These are phyloP conservation scores for Bradypodion pumilum DNA, from an alignment of 2,797 vertebrate genomes.

Conservation along the genomic window DNA sequence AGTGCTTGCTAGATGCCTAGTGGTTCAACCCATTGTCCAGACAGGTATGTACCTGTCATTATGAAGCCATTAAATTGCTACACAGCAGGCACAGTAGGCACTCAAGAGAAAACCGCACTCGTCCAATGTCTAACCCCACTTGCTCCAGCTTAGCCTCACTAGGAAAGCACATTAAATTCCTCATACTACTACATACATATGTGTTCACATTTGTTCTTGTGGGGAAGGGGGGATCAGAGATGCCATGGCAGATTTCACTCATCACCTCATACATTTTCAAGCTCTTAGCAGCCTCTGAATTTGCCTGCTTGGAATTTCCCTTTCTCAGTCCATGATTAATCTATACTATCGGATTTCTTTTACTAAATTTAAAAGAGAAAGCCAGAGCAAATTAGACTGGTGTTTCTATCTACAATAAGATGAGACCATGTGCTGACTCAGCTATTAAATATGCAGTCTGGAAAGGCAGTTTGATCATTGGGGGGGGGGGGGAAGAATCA, in stretches of 20 bases:
- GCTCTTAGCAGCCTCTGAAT: neutral
- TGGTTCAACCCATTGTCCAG: neutral
- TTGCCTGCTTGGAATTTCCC: too few relatives aligned
- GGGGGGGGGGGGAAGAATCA: neutral
- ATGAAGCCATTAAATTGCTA: conserved; percentile 21
- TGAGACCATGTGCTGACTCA: conserved; percentile 11
- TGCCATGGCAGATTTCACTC: neutral
- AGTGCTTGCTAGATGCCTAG: conserved; percentile 44
- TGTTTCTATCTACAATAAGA: neutral
- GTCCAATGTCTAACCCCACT: conserved; percentile 23
- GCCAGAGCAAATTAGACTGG: neutral
- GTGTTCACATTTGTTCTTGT: neutral
- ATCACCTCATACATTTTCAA: neutral
- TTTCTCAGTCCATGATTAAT: neutral
- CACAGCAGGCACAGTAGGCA: neutral
- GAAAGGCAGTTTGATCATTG: conserved; percentile 9
- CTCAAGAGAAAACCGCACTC: neutral
- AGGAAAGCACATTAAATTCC: neutral
- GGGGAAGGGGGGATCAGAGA: neutral
- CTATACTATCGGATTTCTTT: neutral
- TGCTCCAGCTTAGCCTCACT: neutral
- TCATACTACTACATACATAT: neutral
- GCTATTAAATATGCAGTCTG: conserved; percentile 2
- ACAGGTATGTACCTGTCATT: conserved; percentile 6
- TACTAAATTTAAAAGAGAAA: neutral